phyloP scores from a whole-genome alignment of 2,113 vertebrate species.

The Phyllostomus discolor region DNA sequence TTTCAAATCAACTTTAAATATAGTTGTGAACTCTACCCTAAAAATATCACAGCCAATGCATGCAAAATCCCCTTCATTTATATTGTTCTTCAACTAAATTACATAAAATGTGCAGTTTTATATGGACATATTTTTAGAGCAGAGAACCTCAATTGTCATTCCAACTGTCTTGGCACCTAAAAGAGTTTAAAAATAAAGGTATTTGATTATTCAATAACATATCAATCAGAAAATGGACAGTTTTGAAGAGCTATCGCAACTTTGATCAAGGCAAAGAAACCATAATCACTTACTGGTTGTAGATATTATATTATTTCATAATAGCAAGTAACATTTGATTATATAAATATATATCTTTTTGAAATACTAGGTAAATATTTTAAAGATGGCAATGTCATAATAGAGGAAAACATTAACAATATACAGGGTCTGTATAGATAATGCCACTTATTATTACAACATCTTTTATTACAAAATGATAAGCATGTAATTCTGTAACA shows the following conservation, averaged over 20 bases:
- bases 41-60: background rate
- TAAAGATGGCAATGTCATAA: background rate
- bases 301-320: background rate
- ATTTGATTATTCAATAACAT: background rate
- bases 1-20: background rate
- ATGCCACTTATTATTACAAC: no score
- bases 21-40: background rate
- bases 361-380: slow-evolving; percentile 9
- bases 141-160: background rate
- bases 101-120: background rate
- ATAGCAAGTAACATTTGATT: background rate
- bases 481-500: no score
- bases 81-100: background rate
- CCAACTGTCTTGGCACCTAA: background rate
- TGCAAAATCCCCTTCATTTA: background rate
- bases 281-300: background rate
- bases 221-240: background rate
- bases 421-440: background rate
- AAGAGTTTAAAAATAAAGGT: background rate
- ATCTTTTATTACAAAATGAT: no score
- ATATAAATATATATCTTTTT: background rate
- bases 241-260: background rate
- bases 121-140: background rate
- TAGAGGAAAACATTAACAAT: background rate
- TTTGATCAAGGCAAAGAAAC: background rate